Conservation (phyloP, 2,888 invertebrate species). For the Nipponacmea schrenckii region DNA sequence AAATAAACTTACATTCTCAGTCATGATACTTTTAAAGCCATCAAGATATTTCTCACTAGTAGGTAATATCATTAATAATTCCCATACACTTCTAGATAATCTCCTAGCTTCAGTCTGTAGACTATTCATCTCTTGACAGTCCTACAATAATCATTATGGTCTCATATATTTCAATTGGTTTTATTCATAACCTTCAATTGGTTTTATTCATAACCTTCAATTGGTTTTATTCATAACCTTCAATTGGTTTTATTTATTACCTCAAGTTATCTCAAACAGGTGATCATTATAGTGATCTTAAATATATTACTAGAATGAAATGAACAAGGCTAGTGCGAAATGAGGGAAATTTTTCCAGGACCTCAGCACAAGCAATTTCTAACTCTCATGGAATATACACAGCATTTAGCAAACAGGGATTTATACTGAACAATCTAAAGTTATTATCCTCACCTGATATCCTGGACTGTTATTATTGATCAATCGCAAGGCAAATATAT, state of each 20-base stretch:
- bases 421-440: too few relatives aligned
- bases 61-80: slow-evolving; percentile 89
- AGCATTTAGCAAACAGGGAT: too few relatives aligned
- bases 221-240: background rate
- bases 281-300: too few relatives aligned
- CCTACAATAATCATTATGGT: slow-evolving; percentile 35
- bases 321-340: too few relatives aligned
- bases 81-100: slow-evolving; percentile 92
- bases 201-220: background rate
- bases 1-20: slow-evolving; percentile 36
- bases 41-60: slow-evolving; percentile 87
- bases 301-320: too few relatives aligned
- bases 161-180: background rate
- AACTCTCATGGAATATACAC: too few relatives aligned
- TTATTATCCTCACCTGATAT: too few relatives aligned
- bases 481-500: too few relatives aligned
- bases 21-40: slow-evolving; percentile 77
- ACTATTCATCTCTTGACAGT: slow-evolving; percentile 57
- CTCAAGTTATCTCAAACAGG: too few relatives aligned
- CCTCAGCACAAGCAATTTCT: too few relatives aligned
- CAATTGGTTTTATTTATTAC: background rate
- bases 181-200: background rate
- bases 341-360: too few relatives aligned
- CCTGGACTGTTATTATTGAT: too few relatives aligned
- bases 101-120: slow-evolving; percentile 76